A percentile compares a stretch with the other conserved stretches of the same genome.
Conservation (phyloP, 2,797 vertebrate species). For the Yasuhikotakia modesta region DNA sequence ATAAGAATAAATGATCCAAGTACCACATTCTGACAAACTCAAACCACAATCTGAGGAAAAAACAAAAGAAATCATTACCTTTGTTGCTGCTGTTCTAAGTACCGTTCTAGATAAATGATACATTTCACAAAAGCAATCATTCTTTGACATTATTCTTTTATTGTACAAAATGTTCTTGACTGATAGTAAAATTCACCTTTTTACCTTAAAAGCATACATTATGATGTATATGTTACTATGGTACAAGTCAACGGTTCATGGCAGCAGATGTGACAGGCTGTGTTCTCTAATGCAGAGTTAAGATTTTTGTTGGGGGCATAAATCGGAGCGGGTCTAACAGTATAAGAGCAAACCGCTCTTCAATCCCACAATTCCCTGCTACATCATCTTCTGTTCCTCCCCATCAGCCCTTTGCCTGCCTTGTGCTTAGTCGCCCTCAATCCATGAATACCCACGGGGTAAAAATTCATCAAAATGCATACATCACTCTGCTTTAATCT, state of each 20-base stretch:
- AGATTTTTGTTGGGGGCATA: background rate
- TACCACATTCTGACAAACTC: background rate
- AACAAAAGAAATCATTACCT: background rate
- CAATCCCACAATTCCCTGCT: conserved; percentile 1
- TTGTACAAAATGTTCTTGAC: background rate
- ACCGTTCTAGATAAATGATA: background rate
- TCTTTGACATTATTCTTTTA: no score
- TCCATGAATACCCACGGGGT: conserved; percentile 27
- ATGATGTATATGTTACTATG: background rate
- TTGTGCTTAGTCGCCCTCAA: background rate
- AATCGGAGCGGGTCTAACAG: background rate
- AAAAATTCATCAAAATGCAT: conserved; percentile 75
- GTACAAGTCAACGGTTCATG: background rate
- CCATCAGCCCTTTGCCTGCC: background rate
- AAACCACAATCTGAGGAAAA: background rate
- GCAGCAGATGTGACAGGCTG: background rate
- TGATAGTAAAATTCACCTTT: background rate
- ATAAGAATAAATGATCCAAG: background rate
- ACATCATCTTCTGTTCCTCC: background rate
- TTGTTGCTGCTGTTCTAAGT: background rate
- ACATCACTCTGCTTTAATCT: conserved; percentile 69
- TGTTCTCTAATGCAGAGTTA: background rate
- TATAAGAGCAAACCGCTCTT: background rate
- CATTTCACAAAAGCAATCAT: background rate
- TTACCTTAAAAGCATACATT: no score